Evolutionary conservation across 2,797 vertebrate species (phyloP), one percentile per base, ranked within the genome.

Genomic region (Aphelocoma californica): DNA sequence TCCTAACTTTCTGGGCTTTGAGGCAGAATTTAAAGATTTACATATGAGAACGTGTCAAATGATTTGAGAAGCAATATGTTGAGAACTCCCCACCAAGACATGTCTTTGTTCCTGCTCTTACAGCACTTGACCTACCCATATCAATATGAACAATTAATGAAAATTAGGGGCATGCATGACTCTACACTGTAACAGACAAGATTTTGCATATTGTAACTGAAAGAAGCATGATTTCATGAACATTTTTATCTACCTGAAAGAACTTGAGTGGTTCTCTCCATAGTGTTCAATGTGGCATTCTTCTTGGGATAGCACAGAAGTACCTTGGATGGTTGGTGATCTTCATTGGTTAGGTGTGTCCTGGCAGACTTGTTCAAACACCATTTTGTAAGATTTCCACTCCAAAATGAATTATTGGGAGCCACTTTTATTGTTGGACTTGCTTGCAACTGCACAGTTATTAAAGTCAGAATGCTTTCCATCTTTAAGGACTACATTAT

Each of bases 11-110:
- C 45, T 60, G 24, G 17, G 14, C 23, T 72, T 79, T 71, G 28
- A 81, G 31, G 15, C 18, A 85, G 19, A 82, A 90, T 90, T 38
- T 65, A 40, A 58, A 71, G 57, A 64, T 67, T 72, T 90, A 12
- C 1, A 0, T 50, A 69, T 54, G 18, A 82, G 18, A 88, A 69
- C 0, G 0, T n/a, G 13, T 72, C 15, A 20, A 71, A 45, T 62
- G 2, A 38, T 89, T 56, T 82, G 42, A 66, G 40, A 56, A 8
- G 14, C 20, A 73, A 1, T 28, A 57, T 4, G 18, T 17, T 67
- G 44, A 77, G 26, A 64, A 47, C 14, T 38, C 14, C 23, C 9
- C 13, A 1, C 10, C 51, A 67, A 61, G 29, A 34, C 8, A 16
- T 1, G 0, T 67, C 18, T 69, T 67, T 3, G 0, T 77, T 61